Percentiles rank a stretch among this genome's conserved stretches.
These are phyloP conservation scores for Metalampra italica DNA, from an alignment of 2,888 invertebrate genomes.

Conservation along the genomic window DNA sequence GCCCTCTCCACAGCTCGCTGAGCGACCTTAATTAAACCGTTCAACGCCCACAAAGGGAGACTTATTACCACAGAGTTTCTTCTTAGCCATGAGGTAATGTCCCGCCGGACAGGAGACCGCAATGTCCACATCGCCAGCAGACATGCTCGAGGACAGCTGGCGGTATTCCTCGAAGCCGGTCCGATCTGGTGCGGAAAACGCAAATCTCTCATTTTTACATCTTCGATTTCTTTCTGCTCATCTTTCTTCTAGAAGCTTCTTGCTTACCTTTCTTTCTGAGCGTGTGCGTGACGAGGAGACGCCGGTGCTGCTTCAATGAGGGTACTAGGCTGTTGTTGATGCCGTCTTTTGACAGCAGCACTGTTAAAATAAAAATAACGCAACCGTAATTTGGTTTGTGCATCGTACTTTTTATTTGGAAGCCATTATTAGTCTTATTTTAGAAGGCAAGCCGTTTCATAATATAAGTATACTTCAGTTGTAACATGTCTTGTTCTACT, in stretches of 20 bases:
- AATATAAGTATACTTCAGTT: no score
- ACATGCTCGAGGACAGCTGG: constrained; percentile 18
- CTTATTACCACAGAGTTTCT: constrained; percentile 46
- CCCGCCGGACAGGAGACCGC: constrained; percentile 39
- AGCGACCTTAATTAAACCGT: no score
- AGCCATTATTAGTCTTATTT: no score
- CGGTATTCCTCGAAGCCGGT: constrained; percentile 19
- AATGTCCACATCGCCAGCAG: constrained; percentile 29
- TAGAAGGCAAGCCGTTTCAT: no score
- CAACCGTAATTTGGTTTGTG: neutral
- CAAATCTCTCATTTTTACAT: no score
- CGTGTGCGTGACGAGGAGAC: constrained; percentile 22
- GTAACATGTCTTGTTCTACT: no score
- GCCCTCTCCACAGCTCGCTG: no score
- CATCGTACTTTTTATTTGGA: no score
- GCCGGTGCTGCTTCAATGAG: constrained; percentile 3
- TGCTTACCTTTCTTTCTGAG: constrained; percentile 22
- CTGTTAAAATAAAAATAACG: constrained; percentile 22
- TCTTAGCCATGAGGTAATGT: constrained; percentile 29
- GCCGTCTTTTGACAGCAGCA: constrained; percentile 24
- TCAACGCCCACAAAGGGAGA: no score
- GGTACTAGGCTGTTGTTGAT: constrained; percentile 26
- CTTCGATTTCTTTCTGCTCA: no score
- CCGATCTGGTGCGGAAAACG: constrained; percentile 16
- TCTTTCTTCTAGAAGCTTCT: no score